Base-by-base conservation (phyloP, 2,797 vertebrate species). In the Syngnathus acus region DNA sequence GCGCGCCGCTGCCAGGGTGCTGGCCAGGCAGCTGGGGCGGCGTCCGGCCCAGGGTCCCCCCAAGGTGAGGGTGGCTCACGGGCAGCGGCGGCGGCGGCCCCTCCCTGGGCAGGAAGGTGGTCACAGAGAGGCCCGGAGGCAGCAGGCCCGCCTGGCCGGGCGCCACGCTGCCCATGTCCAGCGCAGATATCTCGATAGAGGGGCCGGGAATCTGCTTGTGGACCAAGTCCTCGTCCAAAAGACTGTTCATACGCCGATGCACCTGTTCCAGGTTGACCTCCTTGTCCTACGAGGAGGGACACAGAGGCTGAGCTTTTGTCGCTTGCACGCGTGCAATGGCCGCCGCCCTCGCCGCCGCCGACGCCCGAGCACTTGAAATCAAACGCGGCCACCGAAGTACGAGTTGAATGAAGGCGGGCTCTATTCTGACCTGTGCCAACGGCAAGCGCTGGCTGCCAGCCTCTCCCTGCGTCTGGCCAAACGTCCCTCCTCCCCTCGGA, bases 191-290 rank as follows among this genome's bases (percentile, higher is more conserved):
- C 90, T 99, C 97, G 75, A 98, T 97, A 77, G 97, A 96, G 0
- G 94, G 95, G 3, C 93, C 92, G 6, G 96, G 94, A 73, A 99
- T 94, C 87, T 99, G 97, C 91, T 98, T 99, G 90, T 98, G 97
- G 58, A 88, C 95, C 88, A 97, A 92, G 82, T 98, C 97, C 87
- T 99, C 96, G 50, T 99, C 97, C 83, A 99, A 94, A 73, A 98
- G 94, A 82, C 95, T 98, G 90, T 95, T 97, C 91, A 99, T 94
- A 79, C 97, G 95, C 26, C 94, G 93, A 37, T 98, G 97, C 55
- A 99, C 96, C 89, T 98, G 96, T 78, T 98, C 96, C 92, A 99
- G 86, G 43, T 98, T 96, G 84, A 99, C 93, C 88, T 99, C 97
- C 88, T 99, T 99, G 91, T 98, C 96, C 96, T 99, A 76, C n/a